Base-by-base conservation (phyloP, 2,888 invertebrate species). In the Leistus spinibarbis region DNA sequence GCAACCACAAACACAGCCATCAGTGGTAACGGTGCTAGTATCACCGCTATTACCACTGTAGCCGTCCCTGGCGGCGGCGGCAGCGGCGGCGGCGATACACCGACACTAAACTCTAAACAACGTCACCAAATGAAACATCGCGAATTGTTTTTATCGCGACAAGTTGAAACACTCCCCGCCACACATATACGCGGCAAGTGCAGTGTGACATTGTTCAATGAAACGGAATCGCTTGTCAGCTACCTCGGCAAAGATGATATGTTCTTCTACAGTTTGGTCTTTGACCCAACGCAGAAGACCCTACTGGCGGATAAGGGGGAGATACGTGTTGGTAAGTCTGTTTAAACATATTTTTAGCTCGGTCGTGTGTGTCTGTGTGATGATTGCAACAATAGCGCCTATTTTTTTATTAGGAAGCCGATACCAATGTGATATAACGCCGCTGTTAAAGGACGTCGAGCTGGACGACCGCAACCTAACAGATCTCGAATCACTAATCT, bases 121-220 rank as follows among this genome's bases (percentile, higher is more conserved):
- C 92, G 95, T 83, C 97, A 98, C 88, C 97, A 97, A 87, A 92
- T 98, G 86, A 97, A 97, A 87, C 99, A 99, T 86, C 92, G 98
- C 82, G 99, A 99, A 88, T 89, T 99, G 84, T 99, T 99, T 89
- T 91, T 99, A 80, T 98, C 99, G 67, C 92, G 99, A 81, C 95
- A 96, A 89, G 96, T 98, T 83, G 99, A 99, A 88, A 98, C 98
- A 76, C 90, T 99, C 86, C 98, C 99, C 77, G 99, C 99, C 80
- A 99, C 98, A 77, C 97, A 98, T 89, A 99, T 99, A 83, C 92
- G 99, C 85, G 99, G 98, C 87, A 99, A 99, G 90, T 99, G 99
- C 89, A 94, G 95, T 81, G 99, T 99, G 82, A 98, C 98, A 81
- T 90, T 99, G 82, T 93, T 99, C 88, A 99, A 99, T 89, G 99